These are phyloP conservation scores for Neolamprologus falcicula DNA, from an alignment of 2,113 vertebrate genomes.

Conservation along the genomic window DNA sequence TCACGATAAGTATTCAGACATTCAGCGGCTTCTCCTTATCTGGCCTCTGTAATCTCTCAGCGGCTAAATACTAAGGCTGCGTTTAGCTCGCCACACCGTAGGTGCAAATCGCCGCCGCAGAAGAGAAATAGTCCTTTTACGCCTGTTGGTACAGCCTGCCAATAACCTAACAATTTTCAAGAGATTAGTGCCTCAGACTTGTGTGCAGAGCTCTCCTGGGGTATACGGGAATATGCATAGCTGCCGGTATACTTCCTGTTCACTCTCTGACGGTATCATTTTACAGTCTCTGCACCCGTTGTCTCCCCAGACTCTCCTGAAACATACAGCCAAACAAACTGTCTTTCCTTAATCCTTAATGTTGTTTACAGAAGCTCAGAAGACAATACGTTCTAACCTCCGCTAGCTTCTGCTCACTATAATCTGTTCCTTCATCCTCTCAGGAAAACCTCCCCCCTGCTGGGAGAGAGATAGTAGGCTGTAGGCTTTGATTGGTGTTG, in stretches of 20 bases:
- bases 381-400: background rate
- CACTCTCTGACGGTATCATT: background rate
- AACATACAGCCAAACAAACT: background rate
- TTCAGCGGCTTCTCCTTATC: constrained; percentile 63
- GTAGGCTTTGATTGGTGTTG: constrained; percentile 8
- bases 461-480: constrained; percentile 9
- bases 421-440: background rate
- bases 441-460: constrained; percentile 1
- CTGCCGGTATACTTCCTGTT: background rate
- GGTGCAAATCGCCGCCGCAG: constrained; percentile 27
- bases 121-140: constrained; percentile 11
- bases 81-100: constrained; percentile 21
- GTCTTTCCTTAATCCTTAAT: background rate
- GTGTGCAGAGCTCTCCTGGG: background rate
- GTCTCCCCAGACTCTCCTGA: background rate
- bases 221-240: background rate
- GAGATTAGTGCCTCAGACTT: constrained; percentile 10
- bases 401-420: background rate
- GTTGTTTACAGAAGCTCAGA: background rate
- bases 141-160: constrained; percentile 7
- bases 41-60: constrained; percentile 45
- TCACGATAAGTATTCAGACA: constrained; percentile 66
- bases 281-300: background rate
- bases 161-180: constrained; percentile 22
- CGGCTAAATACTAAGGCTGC: constrained; percentile 39